These are phyloP conservation scores for Charadrius vociferus DNA, from an alignment of 2,113 vertebrate species.

Conservation along the genomic window DNA sequence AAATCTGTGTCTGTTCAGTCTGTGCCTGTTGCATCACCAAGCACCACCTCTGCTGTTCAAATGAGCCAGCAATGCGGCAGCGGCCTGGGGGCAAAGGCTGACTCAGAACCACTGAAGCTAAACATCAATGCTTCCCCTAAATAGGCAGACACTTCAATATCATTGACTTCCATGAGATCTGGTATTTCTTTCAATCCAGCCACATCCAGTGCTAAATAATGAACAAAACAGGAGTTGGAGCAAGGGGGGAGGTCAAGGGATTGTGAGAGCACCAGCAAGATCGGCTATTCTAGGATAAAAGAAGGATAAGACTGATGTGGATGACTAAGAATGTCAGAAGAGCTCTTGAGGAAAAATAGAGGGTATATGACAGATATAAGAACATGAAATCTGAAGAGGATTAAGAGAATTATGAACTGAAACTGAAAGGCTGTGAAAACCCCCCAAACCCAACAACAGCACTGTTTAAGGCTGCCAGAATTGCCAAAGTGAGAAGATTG, in stretches of 20 bases:
- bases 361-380: slow-evolving; percentile 15
- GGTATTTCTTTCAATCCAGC: slow-evolving; percentile 37
- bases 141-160: slow-evolving; percentile 54
- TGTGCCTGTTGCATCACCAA: slow-evolving; percentile 50
- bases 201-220: background rate
- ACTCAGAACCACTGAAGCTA: slow-evolving; percentile 63
- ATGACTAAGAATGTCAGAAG: slow-evolving; percentile 37
- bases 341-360: background rate
- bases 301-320: background rate
- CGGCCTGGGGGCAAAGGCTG: slow-evolving; percentile 59
- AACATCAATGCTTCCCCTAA: slow-evolving; percentile 58
- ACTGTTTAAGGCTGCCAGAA: background rate
- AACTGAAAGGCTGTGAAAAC: slow-evolving; percentile 5
- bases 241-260: background rate
- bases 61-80: slow-evolving; percentile 32
- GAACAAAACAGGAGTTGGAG: background rate
- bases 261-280: background rate
- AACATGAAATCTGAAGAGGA: slow-evolving; percentile 27
- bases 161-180: slow-evolving; percentile 37
- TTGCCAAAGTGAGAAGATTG: background rate
- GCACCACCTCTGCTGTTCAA: slow-evolving; percentile 37
- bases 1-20: background rate
- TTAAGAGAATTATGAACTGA: slow-evolving; percentile 43
- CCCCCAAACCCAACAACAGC: background rate
- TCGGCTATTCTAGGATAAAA: background rate